phyloP scores from a whole-genome alignment of 2,797 vertebrate genomes.

The Aulostomus chinensis region DNA sequence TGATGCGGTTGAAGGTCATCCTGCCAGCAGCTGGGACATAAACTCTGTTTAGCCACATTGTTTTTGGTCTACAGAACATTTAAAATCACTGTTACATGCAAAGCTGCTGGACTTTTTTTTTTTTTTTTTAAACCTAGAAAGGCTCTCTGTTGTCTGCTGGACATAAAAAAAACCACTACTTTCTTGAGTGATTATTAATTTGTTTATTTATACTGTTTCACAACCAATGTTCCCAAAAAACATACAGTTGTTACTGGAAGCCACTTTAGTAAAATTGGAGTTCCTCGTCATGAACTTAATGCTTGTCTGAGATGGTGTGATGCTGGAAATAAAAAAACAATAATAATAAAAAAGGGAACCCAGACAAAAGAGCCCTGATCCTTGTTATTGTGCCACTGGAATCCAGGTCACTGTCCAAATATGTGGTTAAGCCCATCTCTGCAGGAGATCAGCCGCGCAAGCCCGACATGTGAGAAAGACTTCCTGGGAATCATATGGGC shows the following conservation, averaged over 20 bases:
- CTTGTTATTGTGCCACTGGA: constrained; percentile 40
- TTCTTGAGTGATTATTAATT: no score
- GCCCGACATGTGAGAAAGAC: background rate
- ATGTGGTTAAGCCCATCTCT: constrained; percentile 26
- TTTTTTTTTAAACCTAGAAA: background rate
- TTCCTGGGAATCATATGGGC: background rate
- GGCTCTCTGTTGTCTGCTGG: background rate
- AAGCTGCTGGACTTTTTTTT: background rate
- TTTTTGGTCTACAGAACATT: constrained; percentile 7
- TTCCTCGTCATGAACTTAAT: no score
- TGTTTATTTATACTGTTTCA: background rate
- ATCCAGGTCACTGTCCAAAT: constrained; percentile 56
- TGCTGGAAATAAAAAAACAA: no score
- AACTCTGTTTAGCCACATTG: background rate
- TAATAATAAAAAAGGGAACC: no score
- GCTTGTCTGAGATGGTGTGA: no score
- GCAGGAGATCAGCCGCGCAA: background rate
- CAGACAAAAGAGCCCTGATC: no score
- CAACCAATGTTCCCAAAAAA: background rate
- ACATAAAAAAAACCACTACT: no score
- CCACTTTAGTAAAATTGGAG: no score
- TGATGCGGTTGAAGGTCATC: background rate
- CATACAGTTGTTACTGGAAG: no score
- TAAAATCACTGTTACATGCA: background rate
- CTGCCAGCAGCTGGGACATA: background rate